Percentiles rank a stretch among this genome's conserved stretches.
Evolutionary conservation across 2,113 vertebrate species (phyloP).

Genomic region (Cathartes aura): DNA sequence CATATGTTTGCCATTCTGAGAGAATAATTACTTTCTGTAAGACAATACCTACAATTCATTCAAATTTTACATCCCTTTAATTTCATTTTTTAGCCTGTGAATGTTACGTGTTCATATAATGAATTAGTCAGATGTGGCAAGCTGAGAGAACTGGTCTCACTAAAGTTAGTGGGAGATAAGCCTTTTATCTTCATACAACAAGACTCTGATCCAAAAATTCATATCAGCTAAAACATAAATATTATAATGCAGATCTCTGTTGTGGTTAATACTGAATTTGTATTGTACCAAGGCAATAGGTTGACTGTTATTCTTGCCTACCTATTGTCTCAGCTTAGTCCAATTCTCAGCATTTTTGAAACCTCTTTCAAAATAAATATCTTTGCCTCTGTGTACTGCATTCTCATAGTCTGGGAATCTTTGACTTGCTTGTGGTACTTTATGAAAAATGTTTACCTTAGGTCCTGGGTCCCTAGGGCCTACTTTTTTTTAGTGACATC

Average conservation of each 20-base stretch:
- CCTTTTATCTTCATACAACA: neutral
- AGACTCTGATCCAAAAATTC: neutral
- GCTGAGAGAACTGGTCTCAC: neutral
- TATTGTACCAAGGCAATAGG: neutral
- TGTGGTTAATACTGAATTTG: neutral
- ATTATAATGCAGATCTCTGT: neutral
- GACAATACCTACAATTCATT: neutral
- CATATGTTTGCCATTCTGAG: neutral
- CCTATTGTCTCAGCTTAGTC: neutral
- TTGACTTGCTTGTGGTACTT: neutral
- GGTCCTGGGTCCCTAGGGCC: neutral
- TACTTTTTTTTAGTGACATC: neutral
- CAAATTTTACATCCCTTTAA: neutral
- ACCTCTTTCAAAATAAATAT: neutral
- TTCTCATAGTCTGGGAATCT: neutral
- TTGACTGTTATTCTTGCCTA: neutral
- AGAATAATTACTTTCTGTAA: neutral
- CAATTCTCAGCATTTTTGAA: neutral
- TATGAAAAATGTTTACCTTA: neutral
- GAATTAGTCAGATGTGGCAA: neutral
- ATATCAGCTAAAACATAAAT: neutral
- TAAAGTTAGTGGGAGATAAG: neutral
- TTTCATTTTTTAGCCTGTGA: neutral
- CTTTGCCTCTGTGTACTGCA: neutral
- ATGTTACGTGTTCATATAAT: neutral